A percentile compares a stretch with the other conserved stretches of the same genome.
These are phyloP conservation scores for Dastarcus helophoroides DNA, from an alignment of 2,888 invertebrate species.

Conservation along the genomic window DNA sequence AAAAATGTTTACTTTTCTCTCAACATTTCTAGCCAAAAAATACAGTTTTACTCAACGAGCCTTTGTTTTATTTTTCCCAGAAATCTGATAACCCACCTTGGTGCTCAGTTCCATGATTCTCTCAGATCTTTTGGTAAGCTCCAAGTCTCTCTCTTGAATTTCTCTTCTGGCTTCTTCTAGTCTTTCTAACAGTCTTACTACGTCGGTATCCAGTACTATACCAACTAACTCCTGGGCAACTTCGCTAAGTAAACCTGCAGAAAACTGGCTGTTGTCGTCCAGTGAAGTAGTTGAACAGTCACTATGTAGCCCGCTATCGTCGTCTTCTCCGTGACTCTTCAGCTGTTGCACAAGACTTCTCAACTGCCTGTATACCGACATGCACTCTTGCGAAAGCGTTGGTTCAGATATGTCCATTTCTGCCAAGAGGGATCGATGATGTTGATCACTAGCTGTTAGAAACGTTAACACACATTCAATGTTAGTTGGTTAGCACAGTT, in stretches of 20 bases:
- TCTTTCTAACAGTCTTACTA: slow-evolving; percentile 63
- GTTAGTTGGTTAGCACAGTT: not conserved
- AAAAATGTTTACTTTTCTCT: slow-evolving; percentile 3
- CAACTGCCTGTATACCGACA: slow-evolving; percentile 62
- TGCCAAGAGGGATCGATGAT: slow-evolving; percentile 67
- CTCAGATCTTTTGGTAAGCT: slow-evolving; percentile 69
- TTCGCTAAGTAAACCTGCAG: slow-evolving; percentile 41
- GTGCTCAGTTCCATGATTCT: slow-evolving; percentile 69
- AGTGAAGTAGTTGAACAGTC: slow-evolving; percentile 56
- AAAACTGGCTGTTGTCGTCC: slow-evolving; percentile 36
- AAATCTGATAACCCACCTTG: slow-evolving; percentile 42
- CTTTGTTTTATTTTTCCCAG: too few species aligned
- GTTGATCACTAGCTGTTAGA: too few species aligned
- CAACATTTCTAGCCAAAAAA: too few species aligned
- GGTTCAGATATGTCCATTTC: slow-evolving; percentile 78
- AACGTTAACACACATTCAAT: slow-evolving; percentile 1
- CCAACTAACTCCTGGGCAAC: slow-evolving; percentile 66
- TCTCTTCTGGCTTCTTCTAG: slow-evolving; percentile 66
- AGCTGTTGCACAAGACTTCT: slow-evolving; percentile 61
- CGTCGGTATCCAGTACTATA: slow-evolving; percentile 61
- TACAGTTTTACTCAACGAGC: too few species aligned
- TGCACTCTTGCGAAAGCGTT: slow-evolving; percentile 46
- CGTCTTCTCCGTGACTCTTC: slow-evolving; percentile 66
- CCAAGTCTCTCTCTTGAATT: slow-evolving; percentile 64
- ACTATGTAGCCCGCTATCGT: slow-evolving; percentile 55